Evolutionary conservation across 2,113 vertebrate genomes (phyloP).

Genomic region (Ramphastos sulfuratus): DNA sequence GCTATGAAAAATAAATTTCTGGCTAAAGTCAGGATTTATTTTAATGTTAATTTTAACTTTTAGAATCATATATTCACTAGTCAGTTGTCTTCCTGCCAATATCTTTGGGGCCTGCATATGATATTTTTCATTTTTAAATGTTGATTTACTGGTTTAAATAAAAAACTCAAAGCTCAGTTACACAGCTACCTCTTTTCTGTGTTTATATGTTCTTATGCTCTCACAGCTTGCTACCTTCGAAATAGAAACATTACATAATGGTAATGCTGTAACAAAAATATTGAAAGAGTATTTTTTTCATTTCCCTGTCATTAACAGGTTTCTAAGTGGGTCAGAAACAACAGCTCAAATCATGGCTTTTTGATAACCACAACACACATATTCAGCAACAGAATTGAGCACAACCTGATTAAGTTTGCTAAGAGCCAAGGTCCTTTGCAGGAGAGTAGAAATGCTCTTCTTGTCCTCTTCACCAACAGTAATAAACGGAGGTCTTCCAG

Average conservation of each 20-base stretch:
- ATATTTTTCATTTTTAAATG: conserved; percentile 4
- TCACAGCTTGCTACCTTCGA: not conserved
- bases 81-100: conserved; percentile 1
- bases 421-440: not conserved
- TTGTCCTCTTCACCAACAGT: conserved; percentile 83
- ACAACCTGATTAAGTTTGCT: conserved; percentile 9
- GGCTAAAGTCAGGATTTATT: not conserved
- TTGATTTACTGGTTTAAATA: conserved; percentile 20
- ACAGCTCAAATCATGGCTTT: conserved; percentile 73
- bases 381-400: conserved; percentile 55
- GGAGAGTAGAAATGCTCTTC: conserved; percentile 67
- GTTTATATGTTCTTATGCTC: not conserved
- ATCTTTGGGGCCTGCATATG: not conserved
- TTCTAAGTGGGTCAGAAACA: conserved; percentile 79
- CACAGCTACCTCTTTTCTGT: not conserved
- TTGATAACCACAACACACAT: conserved; percentile 72
- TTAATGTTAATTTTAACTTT: not conserved
- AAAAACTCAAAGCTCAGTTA: conserved; percentile 2
- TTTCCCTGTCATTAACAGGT: conserved; percentile 63
- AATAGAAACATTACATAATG: not conserved
- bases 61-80: not conserved
- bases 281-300: not conserved
- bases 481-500: conserved; percentile 11
- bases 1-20: not conserved
- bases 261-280: not conserved